Evolutionary conservation across 1,140 invertebrate species (phyloP), one percentile per base, ranked within the genome.

Genomic region (Musca domestica): DNA sequence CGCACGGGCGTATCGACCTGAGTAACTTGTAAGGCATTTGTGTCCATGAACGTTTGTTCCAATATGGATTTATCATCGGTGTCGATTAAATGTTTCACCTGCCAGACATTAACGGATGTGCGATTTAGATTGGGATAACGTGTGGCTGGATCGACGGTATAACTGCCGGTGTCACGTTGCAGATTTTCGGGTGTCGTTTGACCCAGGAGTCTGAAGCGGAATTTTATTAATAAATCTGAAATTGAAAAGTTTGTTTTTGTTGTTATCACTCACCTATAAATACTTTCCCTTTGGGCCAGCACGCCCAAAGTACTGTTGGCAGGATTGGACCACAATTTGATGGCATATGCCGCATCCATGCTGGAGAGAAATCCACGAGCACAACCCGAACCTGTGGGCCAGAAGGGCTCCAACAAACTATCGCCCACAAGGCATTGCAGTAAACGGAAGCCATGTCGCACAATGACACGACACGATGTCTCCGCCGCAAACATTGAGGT

Each of bases 401-500:
- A 99, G 83, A 99, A 99, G 0, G 95, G 96, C 88, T 98, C 96
- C 10, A 98, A 85, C 27, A 99, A 85, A 84, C 94, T 96, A 81
- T 99, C 98, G 1, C 98, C 97, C 6, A 99, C 96, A 48, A 99
- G 86, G 67, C 89, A 91, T 84, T 94, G 91, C 0, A 99, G 83
- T 3, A 99, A 83, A 56, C 88, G 88, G 71, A 94, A 90, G 0
- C 92, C 92, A 69, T 90, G 84, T 64, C 90, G 85, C 14, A 81
- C 84, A 1, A 94, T 74, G 15, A 95, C 88, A 66, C 92, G 85
- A 72, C 90, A 93, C 22, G 95, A 93, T 85, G 98, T 97, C 82
- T 98, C 95, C 0, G 98, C 95, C 4, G 95, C 94, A 84, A 96
- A 99, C 93, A 99, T 96, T 0, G 95, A 97, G 0, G 98, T 99